phyloP scores from a whole-genome alignment of 2,888 invertebrate genomes.

The Leptopilina drosophilae region DNA sequence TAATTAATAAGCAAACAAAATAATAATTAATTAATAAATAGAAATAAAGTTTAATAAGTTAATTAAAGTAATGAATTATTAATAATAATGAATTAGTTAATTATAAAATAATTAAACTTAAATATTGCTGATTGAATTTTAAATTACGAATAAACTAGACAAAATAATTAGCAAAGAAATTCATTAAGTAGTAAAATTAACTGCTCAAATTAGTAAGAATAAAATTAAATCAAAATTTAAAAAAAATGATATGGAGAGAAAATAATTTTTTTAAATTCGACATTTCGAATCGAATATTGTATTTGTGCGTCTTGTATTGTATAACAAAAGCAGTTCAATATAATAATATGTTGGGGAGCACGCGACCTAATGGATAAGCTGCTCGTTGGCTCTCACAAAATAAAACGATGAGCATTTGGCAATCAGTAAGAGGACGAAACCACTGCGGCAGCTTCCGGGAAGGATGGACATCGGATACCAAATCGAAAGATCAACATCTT shows the following conservation, averaged over 20 bases:
- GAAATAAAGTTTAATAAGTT: too few relatives aligned
- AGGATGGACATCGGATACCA: slow-evolving; percentile 51
- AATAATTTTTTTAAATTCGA: slow-evolving; percentile 28
- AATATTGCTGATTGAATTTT: too few relatives aligned
- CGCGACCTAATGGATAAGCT: slow-evolving; percentile 66
- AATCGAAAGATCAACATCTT: slow-evolving; percentile 32
- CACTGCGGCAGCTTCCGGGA: slow-evolving; percentile 59
- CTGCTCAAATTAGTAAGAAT: background rate
- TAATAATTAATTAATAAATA: too few relatives aligned
- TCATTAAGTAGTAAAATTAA: too few relatives aligned
- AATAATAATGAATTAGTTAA: too few relatives aligned
- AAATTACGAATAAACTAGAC: too few relatives aligned
- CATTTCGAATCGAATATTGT: background rate
- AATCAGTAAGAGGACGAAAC: slow-evolving; percentile 59
- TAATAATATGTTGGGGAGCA: slow-evolving; percentile 45
- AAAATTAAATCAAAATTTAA: background rate
- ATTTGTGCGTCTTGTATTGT: background rate
- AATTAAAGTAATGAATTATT: too few relatives aligned
- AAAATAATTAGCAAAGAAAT: too few relatives aligned
- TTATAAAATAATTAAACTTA: too few relatives aligned
- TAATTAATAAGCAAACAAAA: too few relatives aligned
- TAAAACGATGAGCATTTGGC: slow-evolving; percentile 72
- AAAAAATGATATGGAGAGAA: background rate
- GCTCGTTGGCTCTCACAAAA: slow-evolving; percentile 74
- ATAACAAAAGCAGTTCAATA: slow-evolving; percentile 15